phyloP scores from a whole-genome alignment of 2,888 invertebrate species.

The Thymelicus sylvestris region DNA sequence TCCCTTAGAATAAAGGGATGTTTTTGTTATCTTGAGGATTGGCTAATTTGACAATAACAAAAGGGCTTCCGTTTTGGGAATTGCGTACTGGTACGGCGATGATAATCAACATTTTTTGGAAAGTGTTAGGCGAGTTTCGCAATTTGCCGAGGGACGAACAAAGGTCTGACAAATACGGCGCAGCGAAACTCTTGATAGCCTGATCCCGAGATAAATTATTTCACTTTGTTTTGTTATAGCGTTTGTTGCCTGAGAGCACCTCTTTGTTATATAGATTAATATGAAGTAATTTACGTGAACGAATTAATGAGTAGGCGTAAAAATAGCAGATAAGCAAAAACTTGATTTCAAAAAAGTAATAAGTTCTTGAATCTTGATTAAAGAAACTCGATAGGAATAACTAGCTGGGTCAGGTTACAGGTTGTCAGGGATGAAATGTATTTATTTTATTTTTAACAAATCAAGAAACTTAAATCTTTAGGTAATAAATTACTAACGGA shows the following conservation, averaged over 20 bases:
- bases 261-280: conserved; percentile 2
- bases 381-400: too few species aligned
- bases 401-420: too few species aligned
- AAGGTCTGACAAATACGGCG: conserved; percentile 57
- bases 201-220: conserved; percentile 32
- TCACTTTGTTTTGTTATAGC: conserved; percentile 25
- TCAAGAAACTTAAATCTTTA: too few species aligned
- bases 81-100: conserved; percentile 54
- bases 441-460: too few species aligned
- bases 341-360: too few species aligned
- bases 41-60: conserved; percentile 85
- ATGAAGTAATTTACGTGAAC: background rate
- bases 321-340: too few species aligned
- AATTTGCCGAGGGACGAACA: conserved; percentile 59
- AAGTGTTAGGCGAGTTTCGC: conserved; percentile 50
- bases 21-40: conserved; percentile 85
- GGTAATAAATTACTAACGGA: too few species aligned
- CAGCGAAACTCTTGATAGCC: conserved; percentile 41
- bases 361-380: too few species aligned
- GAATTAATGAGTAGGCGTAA: too few species aligned
- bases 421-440: too few species aligned
- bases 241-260: conserved; percentile 15
- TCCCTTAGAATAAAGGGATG: conserved; percentile 77
- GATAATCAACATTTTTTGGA: conserved; percentile 76
- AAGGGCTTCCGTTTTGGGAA: conserved; percentile 76